Base-by-base conservation (phyloP, 2,888 invertebrate species). In the Aleiodes alternator region DNA sequence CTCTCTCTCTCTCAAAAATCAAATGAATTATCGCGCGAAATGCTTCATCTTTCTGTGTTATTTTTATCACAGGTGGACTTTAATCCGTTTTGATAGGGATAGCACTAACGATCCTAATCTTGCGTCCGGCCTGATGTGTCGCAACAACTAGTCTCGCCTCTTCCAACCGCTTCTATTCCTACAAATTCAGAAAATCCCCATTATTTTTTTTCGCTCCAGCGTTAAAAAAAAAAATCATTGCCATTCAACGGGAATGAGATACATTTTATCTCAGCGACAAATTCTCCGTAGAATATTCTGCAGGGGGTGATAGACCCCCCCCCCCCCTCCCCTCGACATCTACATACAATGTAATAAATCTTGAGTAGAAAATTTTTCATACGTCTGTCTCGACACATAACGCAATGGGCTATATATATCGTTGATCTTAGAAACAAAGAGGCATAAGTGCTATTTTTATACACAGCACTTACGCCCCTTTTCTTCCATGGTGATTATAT, bases 71-170 rank as follows among this genome's bases (percentile, higher is more conserved):
- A 55, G 12, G 55, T 55, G 9, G 55, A 70, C 50, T 38, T 14
- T 53, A 55, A 76, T 75, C 71, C 74, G 76, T 76, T 23, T 23
- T 78, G 76, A 77, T 77, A 77, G 77, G 78, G 77, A 80, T 76
- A 74, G 72, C 70, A 50, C 73, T 85, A 84, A 85, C 80, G 84
- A 84, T 86, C 80, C 82, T 87, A 87, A 87, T 87, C 82, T 83
- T 77, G 81, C 84, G 84, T 86, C 85, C 85, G 86, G 86, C 85
- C 86, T 87, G 1, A 23, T 87, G 86, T 83, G 85, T 82, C 80
- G 86, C 83, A 85, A 86, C 85, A 83, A 83, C 84, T 70, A 80
- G 78, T 76, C 77, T 79, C 77, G 73, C 70, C 69, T 38, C 29
- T 38, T 43, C 1, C 8, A 11, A 7, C 16, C 8, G 8, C 70